These are phyloP conservation scores for Apostichopus parvimensis DNA, from an alignment of 35 echinoderm and acorn worm genomes.

Conservation along the genomic window DNA sequence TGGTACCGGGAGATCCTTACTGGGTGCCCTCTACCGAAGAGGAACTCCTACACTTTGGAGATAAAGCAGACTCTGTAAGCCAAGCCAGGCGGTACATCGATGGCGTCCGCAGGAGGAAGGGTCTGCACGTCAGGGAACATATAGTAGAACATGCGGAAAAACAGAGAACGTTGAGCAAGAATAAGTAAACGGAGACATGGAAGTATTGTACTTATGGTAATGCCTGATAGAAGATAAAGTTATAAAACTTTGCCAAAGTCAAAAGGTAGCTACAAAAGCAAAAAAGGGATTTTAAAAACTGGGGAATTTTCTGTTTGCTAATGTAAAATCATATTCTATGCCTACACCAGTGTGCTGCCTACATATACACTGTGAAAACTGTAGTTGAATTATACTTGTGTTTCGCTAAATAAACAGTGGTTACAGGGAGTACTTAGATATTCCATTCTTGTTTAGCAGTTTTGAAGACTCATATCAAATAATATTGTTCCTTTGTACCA, in stretches of 20 bases:
- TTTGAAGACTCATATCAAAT: no score
- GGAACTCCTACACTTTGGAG: conserved; percentile 96
- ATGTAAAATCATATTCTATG: no score
- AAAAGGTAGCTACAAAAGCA: no score
- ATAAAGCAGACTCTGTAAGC: conserved; percentile 95
- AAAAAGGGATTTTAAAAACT: no score
- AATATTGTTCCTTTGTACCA: no score
- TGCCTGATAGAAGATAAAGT: neutral
- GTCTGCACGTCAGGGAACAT: conserved; percentile 86
- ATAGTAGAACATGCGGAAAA: conserved; percentile 98
- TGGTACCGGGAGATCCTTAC: conserved; percentile 87
- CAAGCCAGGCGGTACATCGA: conserved; percentile 89
- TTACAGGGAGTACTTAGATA: no score
- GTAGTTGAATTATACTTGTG: no score
- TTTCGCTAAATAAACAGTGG: no score
- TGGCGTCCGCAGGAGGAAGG: conserved; percentile 82
- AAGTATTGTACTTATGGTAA: neutral
- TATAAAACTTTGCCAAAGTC: neutral
- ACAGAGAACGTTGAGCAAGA: conserved; percentile 87
- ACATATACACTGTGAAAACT: no score
- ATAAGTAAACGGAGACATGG: conserved; percentile 59
- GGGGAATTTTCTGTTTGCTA: no score
- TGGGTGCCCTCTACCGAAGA: conserved; percentile 98
- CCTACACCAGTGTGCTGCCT: no score
- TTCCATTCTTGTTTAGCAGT: no score